Conservation (phyloP, 2,888 invertebrate genomes). For the Acholoe squamosa region DNA sequence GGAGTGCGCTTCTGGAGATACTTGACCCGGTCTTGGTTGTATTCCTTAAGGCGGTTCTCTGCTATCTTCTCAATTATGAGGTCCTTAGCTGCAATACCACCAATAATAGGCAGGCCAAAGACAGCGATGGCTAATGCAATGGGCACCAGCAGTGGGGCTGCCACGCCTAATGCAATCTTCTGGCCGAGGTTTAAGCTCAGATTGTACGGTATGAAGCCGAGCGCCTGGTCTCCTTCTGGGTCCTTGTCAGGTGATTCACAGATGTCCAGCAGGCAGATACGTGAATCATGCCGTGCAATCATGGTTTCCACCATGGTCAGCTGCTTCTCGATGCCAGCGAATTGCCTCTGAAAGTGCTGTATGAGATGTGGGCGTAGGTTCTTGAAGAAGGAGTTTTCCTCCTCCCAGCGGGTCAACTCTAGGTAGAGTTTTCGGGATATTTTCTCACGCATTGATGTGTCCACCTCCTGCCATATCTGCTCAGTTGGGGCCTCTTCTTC, state of each 20-base stretch:
- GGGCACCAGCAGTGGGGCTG: conserved; percentile 71
- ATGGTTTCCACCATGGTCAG: conserved; percentile 71
- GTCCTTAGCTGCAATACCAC: conserved; percentile 70
- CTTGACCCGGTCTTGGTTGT: conserved; percentile 66
- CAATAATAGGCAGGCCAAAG: conserved; percentile 72
- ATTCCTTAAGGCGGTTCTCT: conserved; percentile 69
- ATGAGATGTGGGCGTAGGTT: conserved; percentile 70
- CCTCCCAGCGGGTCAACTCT: conserved; percentile 71
- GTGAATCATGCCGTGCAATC: conserved; percentile 68
- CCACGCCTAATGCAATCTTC: conserved; percentile 71
- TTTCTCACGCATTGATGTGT: conserved; percentile 62
- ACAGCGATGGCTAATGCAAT: conserved; percentile 72
- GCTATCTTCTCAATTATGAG: conserved; percentile 68
- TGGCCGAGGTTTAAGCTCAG: conserved; percentile 65
- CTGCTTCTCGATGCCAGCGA: conserved; percentile 73
- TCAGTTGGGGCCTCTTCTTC: conserved; percentile 65
- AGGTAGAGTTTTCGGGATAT: conserved; percentile 62
- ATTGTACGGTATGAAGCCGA: conserved; percentile 64
- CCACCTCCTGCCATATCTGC: conserved; percentile 66
- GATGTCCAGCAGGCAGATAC: conserved; percentile 62
- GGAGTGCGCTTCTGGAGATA: conserved; percentile 69
- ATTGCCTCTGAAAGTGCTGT: conserved; percentile 70
- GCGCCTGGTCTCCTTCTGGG: conserved; percentile 35
- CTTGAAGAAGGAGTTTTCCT: conserved; percentile 69
- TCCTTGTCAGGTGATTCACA: conserved; percentile 59